These are phyloP conservation scores for Oxygymnocypris stewartii DNA, from an alignment of 2,113 vertebrate genomes.

Conservation along the genomic window DNA sequence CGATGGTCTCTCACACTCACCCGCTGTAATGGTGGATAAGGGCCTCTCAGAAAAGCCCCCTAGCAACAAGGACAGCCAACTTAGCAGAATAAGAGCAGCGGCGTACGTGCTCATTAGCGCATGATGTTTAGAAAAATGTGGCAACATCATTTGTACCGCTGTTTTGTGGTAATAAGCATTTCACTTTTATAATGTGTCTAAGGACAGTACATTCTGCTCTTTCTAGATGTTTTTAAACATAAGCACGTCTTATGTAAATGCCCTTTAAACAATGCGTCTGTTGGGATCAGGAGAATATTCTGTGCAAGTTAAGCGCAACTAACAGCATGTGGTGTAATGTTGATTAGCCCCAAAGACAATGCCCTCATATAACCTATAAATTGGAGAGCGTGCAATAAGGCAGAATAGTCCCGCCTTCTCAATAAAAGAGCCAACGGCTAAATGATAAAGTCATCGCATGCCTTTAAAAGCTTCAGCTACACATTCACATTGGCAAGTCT, in stretches of 20 bases:
- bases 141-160: neutral
- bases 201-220: neutral
- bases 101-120: neutral
- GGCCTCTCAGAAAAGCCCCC: conserved; percentile 12
- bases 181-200: neutral
- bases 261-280: neutral
- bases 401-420: too few species aligned
- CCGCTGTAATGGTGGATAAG: neutral
- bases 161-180: neutral
- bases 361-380: too few species aligned
- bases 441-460: too few species aligned
- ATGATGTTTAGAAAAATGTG: neutral
- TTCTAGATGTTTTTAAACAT: neutral
- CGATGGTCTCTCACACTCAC: neutral
- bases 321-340: neutral
- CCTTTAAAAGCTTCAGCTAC: too few species aligned
- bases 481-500: too few species aligned
- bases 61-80: conserved; percentile 12
- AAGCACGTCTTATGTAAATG: neutral
- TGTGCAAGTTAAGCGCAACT: neutral
- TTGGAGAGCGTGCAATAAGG: too few species aligned
- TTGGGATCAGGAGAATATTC: neutral
- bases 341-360: neutral
- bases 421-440: too few species aligned
- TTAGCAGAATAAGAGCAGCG: conserved; percentile 10